phyloP scores from a whole-genome alignment of 2,797 vertebrate genomes.

The Lutra lutra region DNA sequence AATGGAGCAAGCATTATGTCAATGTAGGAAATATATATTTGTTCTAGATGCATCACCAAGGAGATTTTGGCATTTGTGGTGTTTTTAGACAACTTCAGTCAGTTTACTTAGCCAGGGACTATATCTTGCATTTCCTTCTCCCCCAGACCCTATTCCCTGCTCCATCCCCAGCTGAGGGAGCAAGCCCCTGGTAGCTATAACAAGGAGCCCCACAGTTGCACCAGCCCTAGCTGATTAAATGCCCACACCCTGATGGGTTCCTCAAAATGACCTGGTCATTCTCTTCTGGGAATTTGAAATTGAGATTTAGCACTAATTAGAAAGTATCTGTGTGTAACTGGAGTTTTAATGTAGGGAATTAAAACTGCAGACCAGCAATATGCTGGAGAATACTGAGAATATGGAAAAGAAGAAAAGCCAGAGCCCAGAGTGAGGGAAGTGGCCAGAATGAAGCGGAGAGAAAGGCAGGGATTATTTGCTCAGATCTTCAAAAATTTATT shows the following conservation, averaged over 20 bases:
- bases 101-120: neutral
- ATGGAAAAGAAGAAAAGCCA: neutral
- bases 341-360: neutral
- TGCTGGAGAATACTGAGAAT: neutral
- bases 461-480: neutral
- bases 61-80: neutral
- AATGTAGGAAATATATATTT: neutral
- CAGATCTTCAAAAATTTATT: neutral
- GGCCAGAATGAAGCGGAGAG: neutral
- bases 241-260: neutral
- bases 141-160: neutral
- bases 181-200: neutral
- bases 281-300: neutral
- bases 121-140: neutral
- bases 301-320: neutral
- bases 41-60: neutral
- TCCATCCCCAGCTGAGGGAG: neutral
- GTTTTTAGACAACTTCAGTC: neutral
- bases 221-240: neutral
- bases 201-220: neutral
- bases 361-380: neutral
- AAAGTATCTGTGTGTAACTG: neutral
- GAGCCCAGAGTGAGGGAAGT: neutral
- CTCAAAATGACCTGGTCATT: neutral
- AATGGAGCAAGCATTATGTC: neutral